Percentiles rank a stretch among this genome's conserved stretches.
Conservation (phyloP, 2,888 invertebrate species). For the Galerucella calmariensis region DNA sequence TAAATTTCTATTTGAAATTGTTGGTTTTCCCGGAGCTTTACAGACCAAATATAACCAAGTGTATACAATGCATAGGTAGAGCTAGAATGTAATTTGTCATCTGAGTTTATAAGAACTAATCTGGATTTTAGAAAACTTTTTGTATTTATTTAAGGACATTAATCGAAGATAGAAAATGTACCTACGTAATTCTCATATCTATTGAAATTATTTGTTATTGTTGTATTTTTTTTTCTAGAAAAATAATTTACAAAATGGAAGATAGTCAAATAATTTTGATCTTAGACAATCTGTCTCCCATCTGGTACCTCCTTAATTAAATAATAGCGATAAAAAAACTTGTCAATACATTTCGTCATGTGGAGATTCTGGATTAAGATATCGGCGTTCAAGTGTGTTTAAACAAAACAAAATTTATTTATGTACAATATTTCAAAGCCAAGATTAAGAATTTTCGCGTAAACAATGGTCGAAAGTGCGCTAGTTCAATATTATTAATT, state of each 20-base stretch:
- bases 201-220: too few species aligned
- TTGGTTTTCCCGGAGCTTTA: too few species aligned
- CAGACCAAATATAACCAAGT: too few species aligned
- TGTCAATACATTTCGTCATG: background rate
- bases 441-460: background rate
- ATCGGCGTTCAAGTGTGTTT: background rate
- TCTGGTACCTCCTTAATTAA: slow-evolving; percentile 26
- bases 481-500: too few species aligned
- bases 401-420: background rate
- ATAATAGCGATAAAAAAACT: slow-evolving; percentile 5
- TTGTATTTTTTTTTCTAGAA: too few species aligned
- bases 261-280: slow-evolving; percentile 10
- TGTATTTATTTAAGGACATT: background rate
- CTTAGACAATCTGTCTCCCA: slow-evolving; percentile 34
- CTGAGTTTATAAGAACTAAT: background rate
- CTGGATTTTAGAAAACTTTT: background rate
- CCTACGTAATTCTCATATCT: too few species aligned
- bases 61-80: too few species aligned
- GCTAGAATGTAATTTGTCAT: background rate
- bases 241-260: too few species aligned
- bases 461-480: too few species aligned
- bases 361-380: slow-evolving; percentile 2
- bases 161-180: background rate
- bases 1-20: too few species aligned
- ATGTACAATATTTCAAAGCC: too few species aligned